These are phyloP conservation scores for Fopius arisanus DNA, from an alignment of 1,140 invertebrate genomes.

Conservation along the genomic window DNA sequence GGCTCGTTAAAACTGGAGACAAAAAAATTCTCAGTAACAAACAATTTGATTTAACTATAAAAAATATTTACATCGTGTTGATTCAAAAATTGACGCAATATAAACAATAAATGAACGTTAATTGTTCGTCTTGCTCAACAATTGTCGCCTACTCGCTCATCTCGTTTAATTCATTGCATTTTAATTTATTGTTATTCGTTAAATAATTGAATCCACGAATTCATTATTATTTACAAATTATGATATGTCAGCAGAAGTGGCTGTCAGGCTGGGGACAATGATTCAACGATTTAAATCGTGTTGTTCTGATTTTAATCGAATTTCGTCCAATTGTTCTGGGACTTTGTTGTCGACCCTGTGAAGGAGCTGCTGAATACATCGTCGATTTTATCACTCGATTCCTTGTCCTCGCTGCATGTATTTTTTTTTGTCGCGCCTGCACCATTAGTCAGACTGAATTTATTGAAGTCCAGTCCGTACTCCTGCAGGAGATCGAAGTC, in stretches of 20 bases:
- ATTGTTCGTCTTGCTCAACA: slow-evolving; percentile 3
- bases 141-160: background rate
- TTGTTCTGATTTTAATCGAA: slow-evolving; percentile 50
- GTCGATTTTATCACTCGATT: slow-evolving; percentile 49
- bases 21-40: slow-evolving; percentile 9
- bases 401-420: slow-evolving; percentile 31
- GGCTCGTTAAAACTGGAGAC: background rate
- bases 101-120: background rate
- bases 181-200: background rate
- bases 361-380: slow-evolving; percentile 53
- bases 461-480: slow-evolving; percentile 67
- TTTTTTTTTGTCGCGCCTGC: slow-evolving; percentile 39
- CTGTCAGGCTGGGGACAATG: background rate
- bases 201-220: background rate
- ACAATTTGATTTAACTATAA: slow-evolving; percentile 10
- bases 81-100: background rate
- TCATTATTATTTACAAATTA: slow-evolving; percentile 7
- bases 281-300: too few relatives aligned
- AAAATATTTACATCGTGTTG: slow-evolving; percentile 17
- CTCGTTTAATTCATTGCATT: background rate
- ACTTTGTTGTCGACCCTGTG: slow-evolving; percentile 49
- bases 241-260: slow-evolving; percentile 26
- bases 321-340: slow-evolving; percentile 63
- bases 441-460: slow-evolving; percentile 57
- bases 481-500: slow-evolving; percentile 67